Evolutionary conservation across 2,888 invertebrate genomes (phyloP), one percentile per base, ranked within the genome.

Genomic region (Amblyjoppa fuscipennis): DNA sequence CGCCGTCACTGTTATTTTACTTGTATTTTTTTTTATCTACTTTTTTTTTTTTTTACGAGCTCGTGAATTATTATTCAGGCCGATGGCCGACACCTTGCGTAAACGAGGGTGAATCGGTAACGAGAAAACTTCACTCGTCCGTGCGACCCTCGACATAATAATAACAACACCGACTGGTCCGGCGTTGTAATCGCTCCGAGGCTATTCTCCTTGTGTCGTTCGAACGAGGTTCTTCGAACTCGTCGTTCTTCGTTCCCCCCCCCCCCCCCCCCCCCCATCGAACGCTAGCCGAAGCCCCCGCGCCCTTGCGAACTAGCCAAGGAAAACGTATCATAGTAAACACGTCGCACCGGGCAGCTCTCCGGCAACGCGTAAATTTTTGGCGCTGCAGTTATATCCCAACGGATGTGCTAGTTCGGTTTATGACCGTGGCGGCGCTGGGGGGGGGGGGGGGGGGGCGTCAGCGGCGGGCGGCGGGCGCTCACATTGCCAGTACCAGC

Each of bases 341-440:
- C 81, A 81, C 77, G 68, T 66, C 76, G 68, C 45, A 56, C 76
- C 20, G 68, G n/a, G 77, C 76, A 78, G 77, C 68, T 81, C 76
- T 69, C 75, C 77, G 56, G 11, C 77, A 73, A 77, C 73, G 77
- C 84, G 84, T 84, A 74, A 84, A 84, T 84, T 84, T 76, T 66
- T 51, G 61, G 61, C 53, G 68, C 38, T 51, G 75, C 51, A 49
- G 45, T 64, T 20, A 53, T 34, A 6, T 25, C n/a, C 2, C 5
- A 13, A 51, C 41, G 38, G 5, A 38, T 68, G 34, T n/a, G 64
- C 45, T 28, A n/a, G 28, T 51, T 28, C 38, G 2, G 45, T 16
- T 45, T 45, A 45, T 45, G 45, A 3, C 13, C 45, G 45, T 13
- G 3, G 53, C 7, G 53, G 53, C 20, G 53, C 20, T 53, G n/a